Evolutionary conservation across 2,888 invertebrate genomes (phyloP), one percentile per base, ranked within the genome.

Genomic region (Glyphotaelius pellucidus): DNA sequence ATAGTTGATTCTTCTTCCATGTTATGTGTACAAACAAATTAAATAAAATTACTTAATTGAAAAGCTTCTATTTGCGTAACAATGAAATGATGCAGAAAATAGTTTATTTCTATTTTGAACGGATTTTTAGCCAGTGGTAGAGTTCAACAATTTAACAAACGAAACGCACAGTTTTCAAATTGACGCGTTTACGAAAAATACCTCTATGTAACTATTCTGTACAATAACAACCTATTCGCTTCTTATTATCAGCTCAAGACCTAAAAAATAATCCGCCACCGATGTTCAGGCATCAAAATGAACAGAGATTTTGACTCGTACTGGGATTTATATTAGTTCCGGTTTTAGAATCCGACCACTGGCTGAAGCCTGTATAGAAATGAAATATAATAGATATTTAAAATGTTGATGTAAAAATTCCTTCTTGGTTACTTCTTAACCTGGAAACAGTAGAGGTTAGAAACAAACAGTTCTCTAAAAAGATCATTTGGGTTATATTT

Each of bases 361-460:
- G 67, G 9, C 67, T 67, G 67, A 7, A 67, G 25, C 25, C 67
- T 25, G 67, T 5, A 25, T 67, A 25, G 25, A 67, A 67, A 67
- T 67, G 4, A 25, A 67, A 52, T 52, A 67, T 67, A 67, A 67
- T 25, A 42, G 42, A 12, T 1, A 7, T 67, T 67, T 67, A 67
- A 67, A 67, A 67, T 42, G 85, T n/a, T 15, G 38, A 42, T 25
- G 14, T 14, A 15, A 47, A 47, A 25, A 86, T 80, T 89, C 80
- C 80, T 89, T 89, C 89, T 89, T 80, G 89, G 80, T 89, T n/a
- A 87, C 47, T 19, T 79, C 89, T 79, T 80, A 89, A 80, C 80
- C 89, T 35, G 89, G 79, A 80, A 89, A 80, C 38, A 89, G 80
- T 38, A 89, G 25, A 89, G 89, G 38, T 79, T 42, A 25, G 67